phyloP scores from a whole-genome alignment of 2,888 invertebrate genomes.

The Heliconius aoede region DNA sequence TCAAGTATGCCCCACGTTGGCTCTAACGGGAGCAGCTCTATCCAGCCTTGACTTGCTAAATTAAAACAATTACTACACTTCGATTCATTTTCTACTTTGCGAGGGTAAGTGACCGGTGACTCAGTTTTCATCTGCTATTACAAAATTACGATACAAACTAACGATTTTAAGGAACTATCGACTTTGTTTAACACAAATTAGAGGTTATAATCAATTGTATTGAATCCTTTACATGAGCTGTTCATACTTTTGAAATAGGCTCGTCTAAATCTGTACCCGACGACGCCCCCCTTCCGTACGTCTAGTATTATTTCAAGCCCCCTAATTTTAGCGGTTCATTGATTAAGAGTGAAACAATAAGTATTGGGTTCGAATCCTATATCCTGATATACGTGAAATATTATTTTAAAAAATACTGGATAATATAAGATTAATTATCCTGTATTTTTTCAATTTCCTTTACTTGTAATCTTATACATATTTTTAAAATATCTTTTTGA shows the following conservation, averaged over 20 bases:
- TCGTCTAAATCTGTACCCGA: slow-evolving; percentile 64
- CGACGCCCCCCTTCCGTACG: slow-evolving; percentile 53
- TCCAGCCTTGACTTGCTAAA: slow-evolving; percentile 2
- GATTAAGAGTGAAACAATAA: slow-evolving; percentile 54
- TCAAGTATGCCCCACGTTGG: too few relatives aligned
- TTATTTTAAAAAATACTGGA: too few relatives aligned
- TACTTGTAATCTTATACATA: too few relatives aligned
- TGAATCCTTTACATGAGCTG: slow-evolving; percentile 32
- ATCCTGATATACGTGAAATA: background rate
- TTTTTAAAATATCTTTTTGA: too few relatives aligned
- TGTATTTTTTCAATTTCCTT: too few relatives aligned
- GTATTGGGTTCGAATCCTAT: background rate
- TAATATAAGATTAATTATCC: too few relatives aligned
- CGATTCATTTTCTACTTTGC: slow-evolving; percentile 65
- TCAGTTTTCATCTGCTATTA: slow-evolving; percentile 52
- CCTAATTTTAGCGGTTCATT: slow-evolving; percentile 63
- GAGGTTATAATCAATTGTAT: slow-evolving; percentile 28
- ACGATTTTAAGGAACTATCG: slow-evolving; percentile 35
- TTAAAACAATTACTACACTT: slow-evolving; percentile 45
- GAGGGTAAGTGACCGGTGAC: slow-evolving; percentile 76
- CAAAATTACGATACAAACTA: slow-evolving; percentile 30
- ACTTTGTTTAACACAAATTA: slow-evolving; percentile 37
- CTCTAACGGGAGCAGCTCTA: too few relatives aligned
- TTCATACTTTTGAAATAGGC: slow-evolving; percentile 44
- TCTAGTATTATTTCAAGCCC: slow-evolving; percentile 68